Base-by-base conservation (phyloP, 2,797 vertebrate species). In the Danio choprae region DNA sequence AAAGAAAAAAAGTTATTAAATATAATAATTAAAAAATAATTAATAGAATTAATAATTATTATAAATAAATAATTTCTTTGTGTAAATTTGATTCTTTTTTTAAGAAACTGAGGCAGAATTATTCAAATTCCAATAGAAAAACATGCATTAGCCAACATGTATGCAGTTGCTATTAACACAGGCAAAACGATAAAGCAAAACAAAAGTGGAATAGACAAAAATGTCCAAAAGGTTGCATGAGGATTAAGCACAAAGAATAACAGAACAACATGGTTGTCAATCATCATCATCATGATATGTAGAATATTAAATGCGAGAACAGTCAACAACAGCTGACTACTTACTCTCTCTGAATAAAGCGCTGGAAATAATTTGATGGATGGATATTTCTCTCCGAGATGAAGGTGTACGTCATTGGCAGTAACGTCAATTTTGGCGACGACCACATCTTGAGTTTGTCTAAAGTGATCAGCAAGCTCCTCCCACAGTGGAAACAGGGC, bases 331-430 rank as follows among this genome's bases (percentile, higher is more conserved):
- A 18, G 71, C 9, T 38, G 4, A 16, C 5, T 36, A 36, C 92
- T 87, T 72, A 98, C 96, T 90, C 92, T 90, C 75, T 90, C 89
- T 0, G 89, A 79, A 0, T 93, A 76, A 7, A 95, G 85, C 0
- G 95, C 93, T 22, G 96, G 97, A 22, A 97, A 98, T 74, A 96
- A 91, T 11, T 91, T 94, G 86, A 98, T 93, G 5, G 94, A 91
- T 0, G 94, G 97, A 13, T 94, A 95, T 0, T 81, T 67, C 4
- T 91, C 92, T 60, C 87, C 15, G 38, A 87, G 84, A 0, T 88
- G 82, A 5, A 95, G 79, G 85, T 95, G 88, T 81, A 97, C 85
- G 56, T 98, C 95, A 0, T 99, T 99, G 40, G 96, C 94, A 0
- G 94, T 96, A 41, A 95, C 88, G 4, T 99, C 96, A 0, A 96